Conservation (phyloP, 2,888 invertebrate genomes). For the Drosophila monieri region DNA sequence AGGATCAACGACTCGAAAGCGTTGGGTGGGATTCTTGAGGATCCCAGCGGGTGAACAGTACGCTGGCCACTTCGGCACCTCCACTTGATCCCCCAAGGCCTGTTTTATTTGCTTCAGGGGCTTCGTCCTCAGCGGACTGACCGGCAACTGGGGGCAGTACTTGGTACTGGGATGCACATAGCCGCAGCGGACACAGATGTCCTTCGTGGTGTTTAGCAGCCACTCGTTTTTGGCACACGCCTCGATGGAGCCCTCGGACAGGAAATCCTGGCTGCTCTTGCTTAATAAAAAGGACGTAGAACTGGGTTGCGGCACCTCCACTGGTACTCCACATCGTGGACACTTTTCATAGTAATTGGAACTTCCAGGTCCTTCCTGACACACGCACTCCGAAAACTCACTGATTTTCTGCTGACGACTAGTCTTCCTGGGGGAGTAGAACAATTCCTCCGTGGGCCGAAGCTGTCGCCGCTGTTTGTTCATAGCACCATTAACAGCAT, state of each 20-base stretch:
- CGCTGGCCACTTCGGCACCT: background rate
- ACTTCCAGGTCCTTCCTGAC: background rate
- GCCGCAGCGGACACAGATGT: conserved; percentile 56
- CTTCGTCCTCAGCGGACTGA: background rate
- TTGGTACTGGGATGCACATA: conserved; percentile 34
- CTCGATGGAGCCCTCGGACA: conserved; percentile 32
- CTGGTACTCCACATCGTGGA: conserved; percentile 35
- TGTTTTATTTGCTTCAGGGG: conserved; percentile 30
- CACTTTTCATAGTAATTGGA: conserved; percentile 32
- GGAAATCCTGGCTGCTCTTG: background rate
- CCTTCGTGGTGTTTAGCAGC: background rate
- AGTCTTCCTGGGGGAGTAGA: conserved; percentile 51
- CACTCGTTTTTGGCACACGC: conserved; percentile 53
- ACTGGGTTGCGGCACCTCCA: background rate
- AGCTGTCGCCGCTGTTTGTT: background rate
- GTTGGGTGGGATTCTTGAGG: background rate
- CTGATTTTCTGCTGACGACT: conserved; percentile 38
- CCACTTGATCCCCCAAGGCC: background rate
- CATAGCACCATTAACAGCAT: background rate
- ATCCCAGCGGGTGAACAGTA: conserved; percentile 18
- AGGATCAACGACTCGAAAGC: conserved; percentile 4
- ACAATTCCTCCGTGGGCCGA: conserved; percentile 28
- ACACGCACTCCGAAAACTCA: background rate
- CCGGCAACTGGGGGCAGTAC: conserved; percentile 29
- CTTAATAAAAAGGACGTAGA: background rate